A percentile compares a stretch with the other conserved stretches of the same genome.
These are phyloP conservation scores for Solea senegalensis DNA, from an alignment of 2,113 vertebrate species.

Conservation along the genomic window DNA sequence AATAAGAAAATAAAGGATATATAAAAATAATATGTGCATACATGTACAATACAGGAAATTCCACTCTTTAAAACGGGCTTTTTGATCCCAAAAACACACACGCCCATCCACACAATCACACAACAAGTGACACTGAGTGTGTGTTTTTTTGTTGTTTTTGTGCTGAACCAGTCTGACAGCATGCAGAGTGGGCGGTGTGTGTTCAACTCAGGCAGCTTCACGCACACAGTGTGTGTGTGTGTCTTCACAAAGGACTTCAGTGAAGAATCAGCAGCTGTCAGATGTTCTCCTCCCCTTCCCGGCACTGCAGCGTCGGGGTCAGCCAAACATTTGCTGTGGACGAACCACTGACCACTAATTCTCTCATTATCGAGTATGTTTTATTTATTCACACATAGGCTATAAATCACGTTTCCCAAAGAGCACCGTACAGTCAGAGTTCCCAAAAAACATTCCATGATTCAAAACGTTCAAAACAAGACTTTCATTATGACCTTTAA, in stretches of 20 bases:
- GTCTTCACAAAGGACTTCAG: constrained; percentile 59
- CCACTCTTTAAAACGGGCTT: neutral
- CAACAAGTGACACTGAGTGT: neutral
- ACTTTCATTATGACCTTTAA: too few species aligned
- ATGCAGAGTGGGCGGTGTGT: constrained; percentile 43
- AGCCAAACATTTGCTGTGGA: constrained; percentile 43
- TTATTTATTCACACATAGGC: too few species aligned
- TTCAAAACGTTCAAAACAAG: too few species aligned
- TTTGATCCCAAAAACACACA: neutral
- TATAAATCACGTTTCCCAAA: too few species aligned
- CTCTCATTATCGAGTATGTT: too few species aligned
- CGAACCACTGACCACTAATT: neutral
- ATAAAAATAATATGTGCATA: neutral
- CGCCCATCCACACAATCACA: neutral
- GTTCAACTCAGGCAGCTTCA: constrained; percentile 38
- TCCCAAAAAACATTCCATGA: too few species aligned
- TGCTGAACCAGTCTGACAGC: constrained; percentile 67
- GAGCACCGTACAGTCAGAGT: too few species aligned
- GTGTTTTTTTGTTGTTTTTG: neutral
- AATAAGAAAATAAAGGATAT: neutral
- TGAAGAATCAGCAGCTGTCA: constrained; percentile 67
- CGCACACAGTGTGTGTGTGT: neutral
- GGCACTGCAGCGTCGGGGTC: constrained; percentile 13
- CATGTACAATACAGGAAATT: neutral
- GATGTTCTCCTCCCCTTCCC: constrained; percentile 7